Evolutionary conservation across 2,888 invertebrate species (phyloP), one percentile per base, ranked within the genome.

Genomic region (Cataglyphis albicans): DNA sequence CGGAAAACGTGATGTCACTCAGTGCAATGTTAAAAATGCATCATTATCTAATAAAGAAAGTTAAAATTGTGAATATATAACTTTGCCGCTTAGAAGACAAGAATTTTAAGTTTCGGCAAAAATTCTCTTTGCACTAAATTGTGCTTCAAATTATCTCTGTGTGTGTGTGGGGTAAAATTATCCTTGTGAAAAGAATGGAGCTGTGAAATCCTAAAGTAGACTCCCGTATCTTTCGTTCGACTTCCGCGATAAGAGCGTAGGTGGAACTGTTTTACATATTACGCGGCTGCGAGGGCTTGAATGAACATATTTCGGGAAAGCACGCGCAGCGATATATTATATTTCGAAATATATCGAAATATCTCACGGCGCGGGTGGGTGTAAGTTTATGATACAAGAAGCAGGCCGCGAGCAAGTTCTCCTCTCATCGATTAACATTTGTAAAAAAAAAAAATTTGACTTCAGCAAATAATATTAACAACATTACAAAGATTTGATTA

Each of bases 231-330:
- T 82, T 87, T 81, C 75, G 38, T 52, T 41, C 68, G 52, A 83
- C 41, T 82, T 82, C 85, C 81, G 72, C 52, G 52, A 15, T 44
- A 44, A 41, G 57, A 38, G 25, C 78, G 89, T 85, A 85, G 85
- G 87, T 68, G 83, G 78, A 67, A 84, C 84, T 78, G 81, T 64
- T 76, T 88, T 84, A 83, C 87, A 81, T 84, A 85, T 88, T 83
- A 65, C 84, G 85, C 61, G 29, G 61, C 63, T 52, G 68, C 73
- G 65, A 84, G 75, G 75, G 82, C 82, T 85, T 84, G 67, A 76
- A 87, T 74, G 81, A 73, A 73, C 64, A 61, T 64, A 88, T 85
- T 84, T 88, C 85, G 70, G 84, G 63, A 81, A 84, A 85, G 48
- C 68, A 78, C 44, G 72, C 35, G 35, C 3, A 55, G 35, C 32